phyloP scores from a whole-genome alignment of 1,140 invertebrate species.

The Procambarus clarkii region DNA sequence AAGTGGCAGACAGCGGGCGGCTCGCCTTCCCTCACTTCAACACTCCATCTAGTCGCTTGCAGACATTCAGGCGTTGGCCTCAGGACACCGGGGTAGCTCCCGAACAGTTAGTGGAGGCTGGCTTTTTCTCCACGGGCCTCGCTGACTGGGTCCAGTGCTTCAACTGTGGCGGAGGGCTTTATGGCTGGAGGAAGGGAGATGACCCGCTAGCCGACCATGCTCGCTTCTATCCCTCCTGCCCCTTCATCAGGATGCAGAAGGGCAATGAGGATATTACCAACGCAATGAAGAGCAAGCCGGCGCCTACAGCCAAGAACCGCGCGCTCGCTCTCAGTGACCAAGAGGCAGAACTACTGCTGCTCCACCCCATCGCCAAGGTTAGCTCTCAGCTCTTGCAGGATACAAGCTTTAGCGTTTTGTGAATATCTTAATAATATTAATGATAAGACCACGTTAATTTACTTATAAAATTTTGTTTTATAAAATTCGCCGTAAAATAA shows the following conservation, averaged over 20 bases:
- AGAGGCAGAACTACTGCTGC: conserved; percentile 49
- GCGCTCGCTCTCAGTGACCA: not conserved
- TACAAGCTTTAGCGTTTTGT: no score
- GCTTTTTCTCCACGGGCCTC: conserved; percentile 77
- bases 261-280: conserved; percentile 79
- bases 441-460: no score
- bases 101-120: conserved; percentile 32
- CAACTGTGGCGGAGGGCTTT: conserved; percentile 91
- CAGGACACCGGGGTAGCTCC: conserved; percentile 72
- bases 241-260: conserved; percentile 86
- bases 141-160: conserved; percentile 90
- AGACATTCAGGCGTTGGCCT: conserved; percentile 71
- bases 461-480: no score
- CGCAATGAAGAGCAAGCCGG: not conserved
- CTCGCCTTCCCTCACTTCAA: conserved; percentile 45
- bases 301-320: not conserved
- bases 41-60: conserved; percentile 37
- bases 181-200: conserved; percentile 89
- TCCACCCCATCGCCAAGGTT: conserved; percentile 55
- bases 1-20: not conserved
- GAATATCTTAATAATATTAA: no score
- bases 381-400: not conserved
- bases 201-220: conserved; percentile 93
- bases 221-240: conserved; percentile 90
- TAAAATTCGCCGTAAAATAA: no score